Percentiles rank a stretch among this genome's conserved stretches.
phyloP scores from a whole-genome alignment of 2,797 vertebrate genomes.

The Falco cherrug region DNA sequence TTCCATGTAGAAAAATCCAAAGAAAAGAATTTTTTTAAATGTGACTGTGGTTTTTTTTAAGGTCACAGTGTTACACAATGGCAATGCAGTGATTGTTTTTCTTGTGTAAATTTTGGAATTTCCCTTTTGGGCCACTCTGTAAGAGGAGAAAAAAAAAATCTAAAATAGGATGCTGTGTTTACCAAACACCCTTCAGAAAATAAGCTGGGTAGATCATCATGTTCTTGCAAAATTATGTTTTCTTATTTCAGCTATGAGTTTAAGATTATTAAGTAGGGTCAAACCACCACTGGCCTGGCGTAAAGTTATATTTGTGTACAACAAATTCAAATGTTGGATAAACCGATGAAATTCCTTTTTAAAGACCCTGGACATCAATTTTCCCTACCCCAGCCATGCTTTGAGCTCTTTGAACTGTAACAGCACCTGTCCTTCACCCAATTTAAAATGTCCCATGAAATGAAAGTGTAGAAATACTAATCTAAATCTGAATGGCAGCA shows the following conservation, averaged over 20 bases:
- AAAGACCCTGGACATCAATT: background rate
- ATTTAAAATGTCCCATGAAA: background rate
- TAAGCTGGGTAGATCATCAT: background rate
- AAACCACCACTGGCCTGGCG: background rate
- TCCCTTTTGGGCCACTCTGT: background rate
- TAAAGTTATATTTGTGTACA: background rate
- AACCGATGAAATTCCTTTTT: background rate
- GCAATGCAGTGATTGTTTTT: background rate
- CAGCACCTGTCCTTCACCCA: background rate
- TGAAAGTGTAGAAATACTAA: background rate
- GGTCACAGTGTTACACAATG: background rate
- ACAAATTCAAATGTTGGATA: background rate
- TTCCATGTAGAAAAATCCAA: background rate
- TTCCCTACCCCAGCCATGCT: background rate
- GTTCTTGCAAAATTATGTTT: constrained; percentile 5
- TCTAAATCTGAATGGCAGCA: background rate
- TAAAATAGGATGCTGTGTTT: constrained; percentile 22
- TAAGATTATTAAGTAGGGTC: background rate
- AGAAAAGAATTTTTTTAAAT: background rate
- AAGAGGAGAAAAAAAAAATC: background rate
- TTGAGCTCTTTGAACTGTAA: background rate
- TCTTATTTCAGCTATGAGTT: background rate
- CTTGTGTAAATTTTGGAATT: constrained; percentile 15
- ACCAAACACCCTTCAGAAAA: background rate
- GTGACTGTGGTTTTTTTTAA: background rate